Percentiles rank a stretch among this genome's conserved stretches.
Evolutionary conservation across 2,888 invertebrate genomes (phyloP).

Genomic region (Mycalesis mineus): DNA sequence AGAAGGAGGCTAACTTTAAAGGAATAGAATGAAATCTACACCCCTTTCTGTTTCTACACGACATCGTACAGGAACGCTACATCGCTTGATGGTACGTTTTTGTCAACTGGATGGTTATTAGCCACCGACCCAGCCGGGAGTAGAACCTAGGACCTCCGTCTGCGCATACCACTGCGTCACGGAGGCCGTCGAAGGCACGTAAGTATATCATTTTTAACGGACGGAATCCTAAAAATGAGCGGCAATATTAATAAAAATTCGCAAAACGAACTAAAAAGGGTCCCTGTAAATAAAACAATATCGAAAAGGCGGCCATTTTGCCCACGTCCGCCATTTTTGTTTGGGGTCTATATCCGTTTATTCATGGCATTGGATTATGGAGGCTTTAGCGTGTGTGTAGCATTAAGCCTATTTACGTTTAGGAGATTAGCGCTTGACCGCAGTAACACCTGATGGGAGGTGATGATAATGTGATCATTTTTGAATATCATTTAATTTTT

Average conservation of each 20-base stretch:
- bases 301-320: slow-evolving; percentile 14
- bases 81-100: too few relatives aligned
- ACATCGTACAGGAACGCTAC: too few relatives aligned
- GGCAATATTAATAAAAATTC: slow-evolving; percentile 22
- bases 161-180: too few relatives aligned
- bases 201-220: background rate
- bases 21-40: too few relatives aligned
- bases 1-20: too few relatives aligned
- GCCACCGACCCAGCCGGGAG: too few relatives aligned
- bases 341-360: slow-evolving; percentile 22
- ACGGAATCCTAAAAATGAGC: slow-evolving; percentile 4
- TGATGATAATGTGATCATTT: too few relatives aligned
- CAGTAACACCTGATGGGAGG: background rate
- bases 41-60: too few relatives aligned
- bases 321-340: slow-evolving; percentile 16
- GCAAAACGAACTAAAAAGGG: slow-evolving; percentile 9
- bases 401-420: slow-evolving; percentile 13
- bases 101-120: too few relatives aligned
- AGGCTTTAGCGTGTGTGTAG: slow-evolving; percentile 8
- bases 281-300: slow-evolving; percentile 21
- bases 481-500: too few relatives aligned
- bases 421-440: slow-evolving; percentile 4
- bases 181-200: too few relatives aligned
- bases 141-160: too few relatives aligned
- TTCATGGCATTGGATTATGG: slow-evolving; percentile 10